Base-by-base conservation (phyloP, 2,113 vertebrate species). In the Trochalopteron elliotii region DNA sequence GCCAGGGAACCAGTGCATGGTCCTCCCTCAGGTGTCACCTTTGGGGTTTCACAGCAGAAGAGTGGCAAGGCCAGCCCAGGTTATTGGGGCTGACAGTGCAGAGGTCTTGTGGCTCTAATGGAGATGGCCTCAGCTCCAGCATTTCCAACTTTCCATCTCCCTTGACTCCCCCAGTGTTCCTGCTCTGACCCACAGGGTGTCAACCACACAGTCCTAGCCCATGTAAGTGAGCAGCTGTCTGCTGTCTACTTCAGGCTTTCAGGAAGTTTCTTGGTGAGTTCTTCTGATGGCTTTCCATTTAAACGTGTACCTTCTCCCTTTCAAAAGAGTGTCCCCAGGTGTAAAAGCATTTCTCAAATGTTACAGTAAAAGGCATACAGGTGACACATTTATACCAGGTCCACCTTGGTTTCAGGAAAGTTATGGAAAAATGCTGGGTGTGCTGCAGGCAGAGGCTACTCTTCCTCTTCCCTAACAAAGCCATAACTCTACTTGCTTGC, bases 1-100 rank as follows among this genome's bases (percentile, higher is more conserved):
- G 2, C 40, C 4, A 0, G 11, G 33, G 33, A 45, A 28, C 15
- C 33, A 6, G 3, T 0, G 15, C 2, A 0, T 10, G 20, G 30
- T 15, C 25, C 30, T 76, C 15, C 18, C 40, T 45, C 7, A 3
- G 42, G 15, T 15, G 37, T 4, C 16, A 28, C 25, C 30, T 52
- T 28, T 0, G 25, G 57, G 57, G 7, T 47, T 52, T 12, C 5
- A 1, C 0, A 0, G 64, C 44, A 82, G 30, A 67, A 49, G 16
- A 13, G 4, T 35, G 49, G 25, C n/a, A 77, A 52, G 28, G 12
- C 22, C 28, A 59, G 16, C 23, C 11, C 20, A 3, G 15, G 24
- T 27, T 33, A 20, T 20, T 31, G 2, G 31, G 63, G 50, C 61
- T 89, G 50, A 44, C 8, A 63, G 23, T 11, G 18, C 28, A 20